Percentiles rank a stretch among this genome's conserved stretches.
Conservation (phyloP, 2,888 invertebrate genomes). For the Dorcus hopei region DNA sequence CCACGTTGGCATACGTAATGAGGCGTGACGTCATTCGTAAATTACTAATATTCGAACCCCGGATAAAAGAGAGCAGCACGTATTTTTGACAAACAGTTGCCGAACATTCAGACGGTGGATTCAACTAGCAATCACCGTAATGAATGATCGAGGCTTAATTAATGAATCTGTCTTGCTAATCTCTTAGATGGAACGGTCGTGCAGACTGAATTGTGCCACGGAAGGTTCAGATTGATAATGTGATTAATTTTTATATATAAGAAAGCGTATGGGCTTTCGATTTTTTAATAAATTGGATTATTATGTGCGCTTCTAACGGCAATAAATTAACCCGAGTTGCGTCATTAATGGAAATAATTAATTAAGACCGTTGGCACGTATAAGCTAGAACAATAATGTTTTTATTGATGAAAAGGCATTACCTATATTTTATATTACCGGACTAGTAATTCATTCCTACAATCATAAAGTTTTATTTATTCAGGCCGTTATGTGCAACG, state of each 20-base stretch:
- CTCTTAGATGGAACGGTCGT: conserved; percentile 50
- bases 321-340: conserved; percentile 2
- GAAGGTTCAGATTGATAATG: conserved; percentile 50
- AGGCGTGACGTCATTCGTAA: conserved; percentile 47
- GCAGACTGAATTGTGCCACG: conserved; percentile 44
- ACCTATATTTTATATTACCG: no score
- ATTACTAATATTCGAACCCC: conserved; percentile 31
- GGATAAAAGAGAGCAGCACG: conserved; percentile 6
- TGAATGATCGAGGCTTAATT: conserved; percentile 52
- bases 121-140: conserved; percentile 48
- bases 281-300: conserved; percentile 46
- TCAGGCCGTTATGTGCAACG: no score
- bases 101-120: conserved; percentile 20
- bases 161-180: conserved; percentile 54
- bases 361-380: not conserved
- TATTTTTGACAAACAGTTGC: conserved; percentile 2
- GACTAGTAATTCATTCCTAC: not conserved
- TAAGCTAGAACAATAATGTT: not conserved
- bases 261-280: conserved; percentile 37
- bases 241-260: conserved; percentile 50
- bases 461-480: not conserved
- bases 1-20: conserved; percentile 49
- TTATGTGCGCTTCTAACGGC: conserved; percentile 36
- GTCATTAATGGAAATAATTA: not conserved
- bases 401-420: no score